A percentile compares a stretch with the other conserved stretches of the same genome.
These are phyloP conservation scores for Orussus abietinus DNA, from an alignment of 1,140 invertebrate genomes.

Conservation along the genomic window DNA sequence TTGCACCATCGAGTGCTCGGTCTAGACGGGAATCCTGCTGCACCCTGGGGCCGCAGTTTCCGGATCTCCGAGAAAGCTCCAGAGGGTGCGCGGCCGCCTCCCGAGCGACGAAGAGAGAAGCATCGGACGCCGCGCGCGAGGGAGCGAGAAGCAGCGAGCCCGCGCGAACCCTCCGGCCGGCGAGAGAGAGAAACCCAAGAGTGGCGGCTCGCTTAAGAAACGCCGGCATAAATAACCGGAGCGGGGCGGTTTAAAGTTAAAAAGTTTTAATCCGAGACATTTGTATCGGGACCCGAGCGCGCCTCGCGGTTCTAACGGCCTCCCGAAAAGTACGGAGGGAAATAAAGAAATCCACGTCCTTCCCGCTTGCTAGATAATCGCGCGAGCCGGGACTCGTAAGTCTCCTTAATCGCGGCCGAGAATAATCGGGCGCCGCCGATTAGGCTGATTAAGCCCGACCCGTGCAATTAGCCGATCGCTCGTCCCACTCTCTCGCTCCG, in stretches of 20 bases:
- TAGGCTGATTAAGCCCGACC: constrained; percentile 35
- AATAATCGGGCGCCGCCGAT: constrained; percentile 40
- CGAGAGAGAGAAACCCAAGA: background rate
- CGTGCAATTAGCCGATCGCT: constrained; percentile 33
- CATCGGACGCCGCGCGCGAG: background rate
- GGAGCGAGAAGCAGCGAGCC: background rate
- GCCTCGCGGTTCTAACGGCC: too few relatives aligned
- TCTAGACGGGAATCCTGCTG: too few relatives aligned
- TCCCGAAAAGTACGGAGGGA: constrained; percentile 14
- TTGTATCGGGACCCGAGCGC: too few relatives aligned
- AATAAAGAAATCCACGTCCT: constrained; percentile 24
- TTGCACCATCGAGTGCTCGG: too few relatives aligned
- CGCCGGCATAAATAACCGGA: constrained; percentile 15
- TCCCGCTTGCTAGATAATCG: constrained; percentile 5
- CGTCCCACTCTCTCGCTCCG: background rate
- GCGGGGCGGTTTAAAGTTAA: constrained; percentile 12
- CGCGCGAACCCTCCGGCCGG: background rate
- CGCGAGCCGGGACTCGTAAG: constrained; percentile 16
- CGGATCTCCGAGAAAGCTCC: too few relatives aligned
- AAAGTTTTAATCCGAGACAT: constrained; percentile 30
- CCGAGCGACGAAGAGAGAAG: too few relatives aligned
- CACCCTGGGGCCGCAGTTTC: too few relatives aligned
- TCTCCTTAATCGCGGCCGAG: constrained; percentile 38
- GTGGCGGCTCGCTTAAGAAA: constrained; percentile 19
- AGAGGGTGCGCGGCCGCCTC: too few relatives aligned